Base-by-base conservation (phyloP, 2,113 vertebrate species). In the Parus major region DNA sequence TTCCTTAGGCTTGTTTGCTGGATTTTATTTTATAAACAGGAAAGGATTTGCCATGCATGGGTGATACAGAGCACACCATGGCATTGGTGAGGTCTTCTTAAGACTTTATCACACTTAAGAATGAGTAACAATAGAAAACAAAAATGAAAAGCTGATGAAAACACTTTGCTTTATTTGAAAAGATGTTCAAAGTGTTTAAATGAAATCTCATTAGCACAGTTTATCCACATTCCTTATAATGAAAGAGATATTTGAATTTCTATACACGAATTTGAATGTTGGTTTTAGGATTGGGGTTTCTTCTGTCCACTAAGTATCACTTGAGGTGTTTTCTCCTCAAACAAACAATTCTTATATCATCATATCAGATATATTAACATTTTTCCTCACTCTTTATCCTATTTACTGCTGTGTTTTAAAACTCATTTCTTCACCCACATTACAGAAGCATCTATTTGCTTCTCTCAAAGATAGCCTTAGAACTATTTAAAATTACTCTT, bases 371-470 rank as follows among this genome's bases (percentile, higher is more conserved):
- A 44, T 19, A 70, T 91, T 94, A 92, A 81, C 35, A 42, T 91
- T 89, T 89, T 90, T 15, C 27, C 21, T 55, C 59, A 64, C 49
- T 78, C 46, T 71, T 63, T 69, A 28, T 25, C 39, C 1, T 72
- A 90, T 69, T 83, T 81, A 83, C 56, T 36, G 24, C 39, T 72
- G 22, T 68, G 31, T 72, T 88, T 50, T 65, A 69, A 65, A 93
- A 36, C 31, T 57, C 20, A 20, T 92, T 64, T 92, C 44, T 92
- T 93, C 41, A 63, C 77, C 23, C 49, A 46, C 61, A 60, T 88
- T 83, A 90, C 49, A 42, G 57, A 95, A 75, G n/a, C 27, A 82
- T 72, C 47, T 72, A 78, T 87, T 90, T 93, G 14, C 35, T 71
- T 91, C 76, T 68, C 60, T 68, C 64, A 71, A 81, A 92, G 88